Evolutionary conservation across 2,797 vertebrate genomes (phyloP), one percentile per base, ranked within the genome.

Genomic region (Lophotriccus pileatus): DNA sequence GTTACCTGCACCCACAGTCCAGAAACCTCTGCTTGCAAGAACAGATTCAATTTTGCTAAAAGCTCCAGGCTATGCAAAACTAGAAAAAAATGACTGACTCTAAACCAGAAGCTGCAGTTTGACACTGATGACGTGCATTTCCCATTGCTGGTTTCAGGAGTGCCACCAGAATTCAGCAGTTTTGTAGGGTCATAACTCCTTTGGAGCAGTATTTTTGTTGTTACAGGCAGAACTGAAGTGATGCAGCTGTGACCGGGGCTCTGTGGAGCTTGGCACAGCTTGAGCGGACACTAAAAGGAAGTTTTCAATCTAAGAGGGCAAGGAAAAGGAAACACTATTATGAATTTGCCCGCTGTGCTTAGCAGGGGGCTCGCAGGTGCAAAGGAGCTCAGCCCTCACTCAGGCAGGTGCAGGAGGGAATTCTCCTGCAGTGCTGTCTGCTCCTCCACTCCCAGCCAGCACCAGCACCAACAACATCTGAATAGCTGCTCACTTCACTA

Each of bases 1-100:
- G 73, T 53, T 68, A 80, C 58, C 84, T 74, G 24, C 69, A 56
- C 32, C 59, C 27, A 18, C 0, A 0, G 82, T 74, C 34, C 85
- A 72, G 78, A 80, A 82, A 58, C 22, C 62, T 83, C 72, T 49
- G 44, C 63, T 83, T 82, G 56, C n/a, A 53, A 73, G 39, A 90
- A n/a, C 37, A 84, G 56, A 79, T 87, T 19, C 1, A 3, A 77
- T 67, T 87, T 95, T 37, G 63, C 62, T 49, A 3, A 3, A 80
- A 90, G 53, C 44, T 87, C 43, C 75, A 32, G 52, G 64, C 46
- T 63, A 68, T 11, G 64, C 37, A 58, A 77, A 89, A 74, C 15
- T 7, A 55, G 44, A 69, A 74, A 70, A 84, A 81, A 69, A 39
- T 4, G 14, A 64, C 12, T 44, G 69, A 75, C 44, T 62, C 60